Percentiles rank a stretch among this genome's conserved stretches.
phyloP scores from a whole-genome alignment of 2,888 invertebrate genomes.

The Drosophila heteroneura region DNA sequence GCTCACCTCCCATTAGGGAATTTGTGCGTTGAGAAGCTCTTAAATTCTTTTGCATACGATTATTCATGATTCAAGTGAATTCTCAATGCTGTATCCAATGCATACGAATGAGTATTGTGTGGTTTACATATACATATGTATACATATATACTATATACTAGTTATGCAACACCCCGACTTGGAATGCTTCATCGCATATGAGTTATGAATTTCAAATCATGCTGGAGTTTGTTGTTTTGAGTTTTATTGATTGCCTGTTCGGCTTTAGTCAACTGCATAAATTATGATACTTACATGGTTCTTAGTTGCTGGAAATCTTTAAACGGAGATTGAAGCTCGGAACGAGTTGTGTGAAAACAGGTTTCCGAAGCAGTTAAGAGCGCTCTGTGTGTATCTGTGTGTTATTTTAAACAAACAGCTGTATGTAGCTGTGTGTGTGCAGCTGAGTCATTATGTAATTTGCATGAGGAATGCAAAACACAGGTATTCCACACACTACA shows the following conservation, averaged over 20 bases:
- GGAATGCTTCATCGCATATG: constrained; percentile 14
- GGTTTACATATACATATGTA: neutral
- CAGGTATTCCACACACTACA: constrained; percentile 10
- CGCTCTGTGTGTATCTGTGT: neutral
- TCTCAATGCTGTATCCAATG: neutral
- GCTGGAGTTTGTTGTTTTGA: constrained; percentile 21
- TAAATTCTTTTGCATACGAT: constrained; percentile 48
- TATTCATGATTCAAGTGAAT: constrained; percentile 37
- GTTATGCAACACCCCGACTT: constrained; percentile 12
- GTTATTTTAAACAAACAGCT: neutral
- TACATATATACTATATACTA: constrained; percentile 5
- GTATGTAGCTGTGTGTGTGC: constrained; percentile 3
- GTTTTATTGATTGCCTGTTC: constrained; percentile 31
- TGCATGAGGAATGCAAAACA: constrained; percentile 36
- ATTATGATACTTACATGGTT: constrained; percentile 35
- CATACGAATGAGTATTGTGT: neutral
- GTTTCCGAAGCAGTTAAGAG: constrained; percentile 23
- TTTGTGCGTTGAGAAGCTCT: constrained; percentile 6
- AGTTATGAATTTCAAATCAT: constrained; percentile 45
- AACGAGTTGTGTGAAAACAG: constrained; percentile 44
- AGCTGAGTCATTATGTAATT: constrained; percentile 56
- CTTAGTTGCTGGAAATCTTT: constrained; percentile 7
- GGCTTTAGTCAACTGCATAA: constrained; percentile 37
- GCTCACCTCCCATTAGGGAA: neutral
- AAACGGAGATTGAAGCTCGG: constrained; percentile 11